Percentiles rank a stretch among this genome's conserved stretches.
phyloP scores from a whole-genome alignment of 2,797 vertebrate species.

The Rhinogobio ventralis region DNA sequence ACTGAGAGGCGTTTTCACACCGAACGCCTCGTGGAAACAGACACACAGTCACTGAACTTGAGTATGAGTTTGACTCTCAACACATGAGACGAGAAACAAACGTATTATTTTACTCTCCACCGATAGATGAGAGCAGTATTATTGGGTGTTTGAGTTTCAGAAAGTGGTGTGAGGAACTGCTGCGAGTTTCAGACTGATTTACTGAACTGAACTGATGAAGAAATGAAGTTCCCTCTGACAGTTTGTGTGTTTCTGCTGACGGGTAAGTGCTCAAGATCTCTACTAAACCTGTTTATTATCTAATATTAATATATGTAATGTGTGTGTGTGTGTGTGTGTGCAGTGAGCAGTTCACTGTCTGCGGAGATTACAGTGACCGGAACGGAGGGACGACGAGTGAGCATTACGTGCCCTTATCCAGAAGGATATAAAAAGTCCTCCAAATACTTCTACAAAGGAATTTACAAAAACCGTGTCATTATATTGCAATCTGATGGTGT shows the following conservation, averaged over 20 bases:
- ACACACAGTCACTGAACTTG: not conserved
- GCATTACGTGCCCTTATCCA: not conserved
- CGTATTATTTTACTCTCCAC: not conserved
- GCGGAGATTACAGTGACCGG: not conserved
- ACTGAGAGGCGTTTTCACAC: not conserved
- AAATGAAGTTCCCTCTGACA: not conserved
- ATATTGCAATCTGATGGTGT: not conserved
- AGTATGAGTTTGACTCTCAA: not conserved
- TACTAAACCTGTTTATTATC: no score
- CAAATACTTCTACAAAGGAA: not conserved
- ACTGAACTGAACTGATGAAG: not conserved
- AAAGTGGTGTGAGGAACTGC: not conserved
- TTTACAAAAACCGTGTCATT: accelerated
- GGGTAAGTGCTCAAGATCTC: no score
- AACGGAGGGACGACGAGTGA: not conserved
- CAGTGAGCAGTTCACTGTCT: not conserved
- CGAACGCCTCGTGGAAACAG: not conserved
- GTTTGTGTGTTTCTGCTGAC: not conserved
- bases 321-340: not conserved
- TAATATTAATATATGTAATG: no score
- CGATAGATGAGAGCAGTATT: not conserved
- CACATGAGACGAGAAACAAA: not conserved
- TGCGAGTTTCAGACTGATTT: not conserved
- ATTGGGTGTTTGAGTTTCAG: not conserved
- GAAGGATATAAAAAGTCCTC: not conserved